Evolutionary conservation across 2,888 invertebrate species (phyloP).

Genomic region (Euzetes globulus): DNA sequence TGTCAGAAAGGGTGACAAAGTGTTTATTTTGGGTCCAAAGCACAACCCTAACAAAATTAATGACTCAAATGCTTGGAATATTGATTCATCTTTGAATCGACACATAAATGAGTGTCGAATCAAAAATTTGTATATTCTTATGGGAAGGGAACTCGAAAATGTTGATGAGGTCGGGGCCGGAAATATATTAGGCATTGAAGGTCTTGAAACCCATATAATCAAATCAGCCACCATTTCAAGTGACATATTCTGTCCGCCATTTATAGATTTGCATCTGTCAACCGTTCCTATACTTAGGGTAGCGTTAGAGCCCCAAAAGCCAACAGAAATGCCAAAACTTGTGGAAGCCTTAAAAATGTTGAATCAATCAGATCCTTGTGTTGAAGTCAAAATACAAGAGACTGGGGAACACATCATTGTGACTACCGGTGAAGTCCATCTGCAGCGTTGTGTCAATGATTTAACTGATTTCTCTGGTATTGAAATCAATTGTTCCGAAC

Average conservation of each 20-base stretch:
- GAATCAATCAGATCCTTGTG: conserved; percentile 91
- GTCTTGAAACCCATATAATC: conserved; percentile 70
- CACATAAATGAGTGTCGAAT: conserved; percentile 61
- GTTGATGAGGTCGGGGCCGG: conserved; percentile 77
- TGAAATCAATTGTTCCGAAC: conserved; percentile 81
- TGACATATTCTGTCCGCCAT: conserved; percentile 72
- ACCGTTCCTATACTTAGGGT: conserved; percentile 86
- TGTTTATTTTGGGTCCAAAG: conserved; percentile 78
- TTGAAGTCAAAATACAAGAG: conserved; percentile 78
- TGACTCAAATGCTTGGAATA: background rate
- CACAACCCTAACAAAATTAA: conserved; percentile 61
- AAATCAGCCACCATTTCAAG: conserved; percentile 84
- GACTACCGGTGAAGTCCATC: conserved; percentile 93
- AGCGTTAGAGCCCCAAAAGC: conserved; percentile 75
- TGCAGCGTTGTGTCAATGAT: conserved; percentile 91
- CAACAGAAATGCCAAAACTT: conserved; percentile 59
- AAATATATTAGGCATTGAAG: conserved; percentile 81
- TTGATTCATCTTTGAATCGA: conserved; percentile 50
- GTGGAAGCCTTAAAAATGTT: conserved; percentile 65
- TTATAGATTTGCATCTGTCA: conserved; percentile 61
- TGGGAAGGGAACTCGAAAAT: conserved; percentile 80
- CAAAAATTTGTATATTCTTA: conserved; percentile 72
- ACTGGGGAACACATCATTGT: conserved; percentile 90
- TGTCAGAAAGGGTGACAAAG: conserved; percentile 62
- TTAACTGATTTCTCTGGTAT: conserved; percentile 67